A percentile compares a stretch with the other conserved stretches of the same genome.
Evolutionary conservation across 2,113 vertebrate species (phyloP).

Genomic region (Ophthalmolycus amberensis): DNA sequence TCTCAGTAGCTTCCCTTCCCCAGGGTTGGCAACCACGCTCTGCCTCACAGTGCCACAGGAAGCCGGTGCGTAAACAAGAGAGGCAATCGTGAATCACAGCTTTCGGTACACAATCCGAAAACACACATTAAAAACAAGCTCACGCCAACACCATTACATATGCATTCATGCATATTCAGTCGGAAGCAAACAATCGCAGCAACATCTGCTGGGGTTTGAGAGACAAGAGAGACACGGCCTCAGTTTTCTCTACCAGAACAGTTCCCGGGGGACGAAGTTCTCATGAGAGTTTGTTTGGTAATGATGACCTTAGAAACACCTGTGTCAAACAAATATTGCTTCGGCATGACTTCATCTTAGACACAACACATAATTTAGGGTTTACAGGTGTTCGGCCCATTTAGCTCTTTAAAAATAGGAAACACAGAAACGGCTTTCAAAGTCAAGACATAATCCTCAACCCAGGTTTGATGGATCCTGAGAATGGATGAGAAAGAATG

Average conservation of each 20-base stretch:
- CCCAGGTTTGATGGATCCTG: neutral
- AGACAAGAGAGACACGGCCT: slow-evolving; percentile 26
- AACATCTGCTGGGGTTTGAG: slow-evolving; percentile 57
- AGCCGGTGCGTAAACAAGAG: slow-evolving; percentile 73
- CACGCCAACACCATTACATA: slow-evolving; percentile 62
- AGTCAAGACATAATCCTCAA: neutral
- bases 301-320: slow-evolving; percentile 12
- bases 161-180: slow-evolving; percentile 72
- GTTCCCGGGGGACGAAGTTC: slow-evolving; percentile 36
- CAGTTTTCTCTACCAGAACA: slow-evolving; percentile 27
- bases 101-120: slow-evolving; percentile 58
- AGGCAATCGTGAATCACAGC: slow-evolving; percentile 72
- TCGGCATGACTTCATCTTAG: slow-evolving; percentile 29
- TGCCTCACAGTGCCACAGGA: slow-evolving; percentile 56
- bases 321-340: slow-evolving; percentile 20
- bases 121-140: slow-evolving; percentile 62
- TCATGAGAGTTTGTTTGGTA: slow-evolving; percentile 24
- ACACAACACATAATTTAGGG: neutral
- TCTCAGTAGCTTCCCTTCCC: slow-evolving; percentile 56
- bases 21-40: slow-evolving; percentile 35
- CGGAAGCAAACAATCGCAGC: slow-evolving; percentile 58
- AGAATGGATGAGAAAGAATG: neutral
- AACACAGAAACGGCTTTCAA: neutral
- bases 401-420: neutral
- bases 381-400: neutral